Base-by-base conservation (phyloP, 1,140 invertebrate species). In the Idris sp. region DNA sequence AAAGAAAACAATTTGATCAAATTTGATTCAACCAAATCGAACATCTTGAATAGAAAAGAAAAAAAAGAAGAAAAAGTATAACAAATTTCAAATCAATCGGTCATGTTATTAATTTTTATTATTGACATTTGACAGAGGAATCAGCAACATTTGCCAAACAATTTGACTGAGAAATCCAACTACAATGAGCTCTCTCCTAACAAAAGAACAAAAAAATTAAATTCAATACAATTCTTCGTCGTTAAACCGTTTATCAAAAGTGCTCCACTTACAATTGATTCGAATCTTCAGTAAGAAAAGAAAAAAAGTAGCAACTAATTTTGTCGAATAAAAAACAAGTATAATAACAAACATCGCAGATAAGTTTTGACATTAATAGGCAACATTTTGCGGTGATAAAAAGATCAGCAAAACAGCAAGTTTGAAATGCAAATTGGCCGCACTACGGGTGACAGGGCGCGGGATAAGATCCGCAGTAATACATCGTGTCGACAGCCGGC, bases 401-500 rank as follows among this genome's bases (percentile, higher is more conserved):
- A 51, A 54, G 51, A 62, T 56, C 54, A 46, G 31, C 68, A 73
- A 72, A 71, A 59, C n/a, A 72, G 73, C 68, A 14, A 54, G 56
- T 78, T 80, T 75, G 79, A 76, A 78, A 81, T 81, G 77, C 79
- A 84, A 84, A 85, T 84, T 73, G 65, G 64, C 67, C 59, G 78
- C 79, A 83, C 79, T 86, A 84, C 84, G 79, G 79, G 84, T 82
- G 83, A 84, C 82, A 81, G 75, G 36, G 28, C 25, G 67, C 69
- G 74, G 82, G 78, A 85, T 85, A 85, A 86, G 84, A 85, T 84
- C 82, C 81, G 83, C 83, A 82, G 83, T 85, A 86, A 86, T 86
- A 84, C 80, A 84, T 85, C 82, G 84, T 77, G 79, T 67, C 79
- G 84, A 85, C 84, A 84, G 79, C 68, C 78, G 79, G 80, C 84